phyloP scores from a whole-genome alignment of 2,888 invertebrate genomes.

The Aspidiotus destructor region DNA sequence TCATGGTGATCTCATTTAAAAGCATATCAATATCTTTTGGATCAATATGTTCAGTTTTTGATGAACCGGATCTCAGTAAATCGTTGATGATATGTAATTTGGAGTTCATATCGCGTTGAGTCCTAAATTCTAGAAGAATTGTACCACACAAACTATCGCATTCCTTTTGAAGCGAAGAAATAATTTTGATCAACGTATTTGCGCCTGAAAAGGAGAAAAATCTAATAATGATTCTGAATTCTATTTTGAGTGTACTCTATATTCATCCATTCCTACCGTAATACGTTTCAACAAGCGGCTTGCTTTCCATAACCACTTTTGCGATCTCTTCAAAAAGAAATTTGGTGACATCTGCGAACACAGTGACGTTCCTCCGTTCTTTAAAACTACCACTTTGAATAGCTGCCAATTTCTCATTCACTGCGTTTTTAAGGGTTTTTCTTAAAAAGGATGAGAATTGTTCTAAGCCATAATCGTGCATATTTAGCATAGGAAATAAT shows the following conservation, averaged over 20 bases:
- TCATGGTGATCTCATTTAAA: slow-evolving; percentile 80
- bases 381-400: slow-evolving; percentile 57
- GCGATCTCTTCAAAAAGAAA: slow-evolving; percentile 77
- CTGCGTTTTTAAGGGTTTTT: slow-evolving; percentile 50
- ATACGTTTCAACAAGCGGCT: slow-evolving; percentile 78
- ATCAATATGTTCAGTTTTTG: slow-evolving; percentile 49
- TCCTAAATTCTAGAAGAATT: slow-evolving; percentile 55
- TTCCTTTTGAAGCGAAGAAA: slow-evolving; percentile 63
- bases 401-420: slow-evolving; percentile 60
- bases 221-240: not conserved
- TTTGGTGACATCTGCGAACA: slow-evolving; percentile 77
- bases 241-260: not conserved
- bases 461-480: slow-evolving; percentile 79
- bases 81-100: slow-evolving; percentile 40
- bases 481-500: slow-evolving; percentile 87
- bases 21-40: slow-evolving; percentile 77
- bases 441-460: slow-evolving; percentile 73
- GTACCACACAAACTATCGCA: slow-evolving; percentile 56
- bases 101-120: slow-evolving; percentile 42
- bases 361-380: slow-evolving; percentile 57
- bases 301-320: slow-evolving; percentile 71
- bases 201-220: slow-evolving; percentile 41
- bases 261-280: slow-evolving; percentile 51
- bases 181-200: slow-evolving; percentile 60
- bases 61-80: slow-evolving; percentile 33